Percentiles rank a stretch among this genome's conserved stretches.
phyloP scores from a whole-genome alignment of 2,113 vertebrate species.

The Gasterosteus nipponicus region DNA sequence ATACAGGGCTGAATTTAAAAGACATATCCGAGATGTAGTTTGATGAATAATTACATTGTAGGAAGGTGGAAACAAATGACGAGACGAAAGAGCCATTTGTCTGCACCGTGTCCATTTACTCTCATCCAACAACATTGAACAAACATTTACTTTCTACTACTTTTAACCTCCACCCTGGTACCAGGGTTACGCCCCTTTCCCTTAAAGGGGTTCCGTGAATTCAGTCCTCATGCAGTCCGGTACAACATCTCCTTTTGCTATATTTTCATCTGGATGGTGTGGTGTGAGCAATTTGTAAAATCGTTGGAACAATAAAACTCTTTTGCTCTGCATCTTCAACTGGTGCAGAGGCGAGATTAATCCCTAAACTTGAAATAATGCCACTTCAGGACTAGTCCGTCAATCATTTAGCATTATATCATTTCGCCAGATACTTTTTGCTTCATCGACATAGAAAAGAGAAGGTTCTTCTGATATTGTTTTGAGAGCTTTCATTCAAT shows the following conservation, averaged over 20 bases:
- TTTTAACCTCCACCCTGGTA: no score
- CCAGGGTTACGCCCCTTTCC: no score
- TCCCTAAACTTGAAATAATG: background rate
- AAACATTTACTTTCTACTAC: no score
- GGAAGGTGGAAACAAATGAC: no score
- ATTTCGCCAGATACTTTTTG: background rate
- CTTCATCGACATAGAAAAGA: background rate
- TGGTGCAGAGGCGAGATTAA: background rate
- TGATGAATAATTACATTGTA: background rate
- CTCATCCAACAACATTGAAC: no score
- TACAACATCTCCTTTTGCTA: background rate
- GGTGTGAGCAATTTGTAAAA: background rate
- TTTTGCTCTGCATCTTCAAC: background rate
- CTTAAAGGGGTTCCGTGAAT: no score
- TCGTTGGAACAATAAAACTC: background rate
- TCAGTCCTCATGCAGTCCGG: no score
- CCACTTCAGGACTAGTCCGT: background rate
- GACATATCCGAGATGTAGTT: background rate
- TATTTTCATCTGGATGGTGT: background rate
- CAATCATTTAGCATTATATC: background rate
- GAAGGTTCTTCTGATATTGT: background rate
- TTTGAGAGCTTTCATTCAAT: background rate
- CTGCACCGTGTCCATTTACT: no score
- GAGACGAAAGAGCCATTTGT: no score
- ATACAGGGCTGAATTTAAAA: background rate